phyloP scores from a whole-genome alignment of 2,888 invertebrate genomes.

The Drosophila borborema region DNA sequence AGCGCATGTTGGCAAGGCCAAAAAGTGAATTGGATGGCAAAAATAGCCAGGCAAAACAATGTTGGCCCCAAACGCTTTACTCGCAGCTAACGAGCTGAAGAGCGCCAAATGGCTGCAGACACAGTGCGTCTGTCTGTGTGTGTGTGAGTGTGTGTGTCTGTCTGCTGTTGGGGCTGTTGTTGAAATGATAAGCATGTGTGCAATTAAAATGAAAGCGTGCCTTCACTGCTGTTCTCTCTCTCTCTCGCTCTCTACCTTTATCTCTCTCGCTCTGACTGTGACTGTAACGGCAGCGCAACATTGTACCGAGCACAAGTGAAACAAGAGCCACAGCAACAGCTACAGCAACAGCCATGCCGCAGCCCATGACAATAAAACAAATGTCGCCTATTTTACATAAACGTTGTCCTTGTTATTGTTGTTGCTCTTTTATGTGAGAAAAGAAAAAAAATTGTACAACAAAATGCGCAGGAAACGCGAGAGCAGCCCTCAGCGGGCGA shows the following conservation, averaged over 20 bases:
- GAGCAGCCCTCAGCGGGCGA: not conserved
- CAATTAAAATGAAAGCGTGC: constrained; percentile 81
- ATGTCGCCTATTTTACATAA: constrained; percentile 78
- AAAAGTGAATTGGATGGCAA: constrained; percentile 59
- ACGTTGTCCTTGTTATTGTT: constrained; percentile 60
- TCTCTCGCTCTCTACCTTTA: not conserved
- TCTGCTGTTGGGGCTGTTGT: constrained; percentile 60
- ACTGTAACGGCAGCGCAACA: constrained; percentile 16
- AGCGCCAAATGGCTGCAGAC: constrained; percentile 28
- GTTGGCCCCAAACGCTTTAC: constrained; percentile 28
- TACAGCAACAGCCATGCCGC: constrained; percentile 26
- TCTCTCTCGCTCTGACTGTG: constrained; percentile 36
- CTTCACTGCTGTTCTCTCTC: constrained; percentile 41
- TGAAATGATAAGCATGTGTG: constrained; percentile 82
- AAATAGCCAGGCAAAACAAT: constrained; percentile 59
- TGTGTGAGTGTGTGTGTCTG: not conserved
- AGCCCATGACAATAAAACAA: constrained; percentile 75
- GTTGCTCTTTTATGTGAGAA: constrained; percentile 41
- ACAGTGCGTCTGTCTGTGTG: constrained; percentile 16
- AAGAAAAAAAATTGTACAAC: constrained; percentile 26
- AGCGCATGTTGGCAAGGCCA: constrained; percentile 38
- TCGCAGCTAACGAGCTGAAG: constrained; percentile 67
- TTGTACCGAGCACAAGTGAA: constrained; percentile 21
- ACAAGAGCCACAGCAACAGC: constrained; percentile 23
- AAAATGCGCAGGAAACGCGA: constrained; percentile 1